These are phyloP conservation scores for Chrysolina americana DNA, from an alignment of 2,888 invertebrate species.

Conservation along the genomic window DNA sequence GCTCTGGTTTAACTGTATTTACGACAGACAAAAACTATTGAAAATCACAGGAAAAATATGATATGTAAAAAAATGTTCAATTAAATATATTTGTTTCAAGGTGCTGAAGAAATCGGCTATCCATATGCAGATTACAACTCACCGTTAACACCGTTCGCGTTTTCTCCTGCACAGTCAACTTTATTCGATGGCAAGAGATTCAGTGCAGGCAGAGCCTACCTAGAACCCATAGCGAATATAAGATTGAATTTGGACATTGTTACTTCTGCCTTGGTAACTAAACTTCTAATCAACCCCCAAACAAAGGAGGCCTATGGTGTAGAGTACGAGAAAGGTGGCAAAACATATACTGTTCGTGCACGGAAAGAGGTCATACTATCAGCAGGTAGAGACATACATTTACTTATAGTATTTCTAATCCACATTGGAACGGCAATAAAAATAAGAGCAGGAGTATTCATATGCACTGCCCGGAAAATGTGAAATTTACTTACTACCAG, in stretches of 20 bases:
- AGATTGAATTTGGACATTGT: constrained; percentile 75
- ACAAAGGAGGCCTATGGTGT: constrained; percentile 70
- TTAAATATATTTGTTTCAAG: constrained; percentile 57
- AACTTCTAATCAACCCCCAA: constrained; percentile 71
- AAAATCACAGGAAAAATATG: neutral
- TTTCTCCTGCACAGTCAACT: constrained; percentile 68
- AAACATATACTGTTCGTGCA: constrained; percentile 63
- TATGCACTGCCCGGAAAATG: too few relatives aligned
- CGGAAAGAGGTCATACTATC: constrained; percentile 74
- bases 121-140: constrained; percentile 68
- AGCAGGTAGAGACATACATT: constrained; percentile 59
- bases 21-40: neutral
- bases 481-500: too few relatives aligned
- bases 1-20: too few relatives aligned
- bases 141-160: constrained; percentile 62
- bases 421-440: too few relatives aligned
- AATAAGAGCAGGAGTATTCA: too few relatives aligned
- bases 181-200: constrained; percentile 71
- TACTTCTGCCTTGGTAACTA: constrained; percentile 72
- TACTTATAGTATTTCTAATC: too few relatives aligned
- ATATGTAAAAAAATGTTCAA: neutral
- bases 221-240: constrained; percentile 69
- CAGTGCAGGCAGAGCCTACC: constrained; percentile 75
- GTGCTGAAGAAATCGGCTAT: constrained; percentile 68
- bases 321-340: constrained; percentile 61